A percentile compares a stretch with the other conserved stretches of the same genome.
phyloP scores from a whole-genome alignment of 2,113 vertebrate species.

The Anhinga rufa region DNA sequence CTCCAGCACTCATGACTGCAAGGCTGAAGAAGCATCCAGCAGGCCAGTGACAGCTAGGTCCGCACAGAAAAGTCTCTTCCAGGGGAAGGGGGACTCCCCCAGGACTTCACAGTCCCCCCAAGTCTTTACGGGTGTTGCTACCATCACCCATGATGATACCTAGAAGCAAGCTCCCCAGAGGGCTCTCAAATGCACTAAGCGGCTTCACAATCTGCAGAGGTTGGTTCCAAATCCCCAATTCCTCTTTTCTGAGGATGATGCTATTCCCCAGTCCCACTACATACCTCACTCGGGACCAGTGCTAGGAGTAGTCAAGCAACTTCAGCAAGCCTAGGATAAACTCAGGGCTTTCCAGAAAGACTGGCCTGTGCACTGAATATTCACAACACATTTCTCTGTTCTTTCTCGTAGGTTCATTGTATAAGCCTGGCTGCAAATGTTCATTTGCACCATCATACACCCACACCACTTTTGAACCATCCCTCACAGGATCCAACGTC shows the following conservation, averaged over 20 bases:
- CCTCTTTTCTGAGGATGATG: background rate
- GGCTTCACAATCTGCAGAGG: background rate
- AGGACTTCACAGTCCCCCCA: background rate
- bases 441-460: background rate
- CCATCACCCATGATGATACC: background rate
- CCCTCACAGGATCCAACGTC: background rate
- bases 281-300: background rate
- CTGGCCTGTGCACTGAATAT: background rate
- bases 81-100: background rate
- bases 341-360: background rate
- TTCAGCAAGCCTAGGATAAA: background rate
- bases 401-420: background rate
- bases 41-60: background rate
- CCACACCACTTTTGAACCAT: background rate
- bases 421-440: background rate
- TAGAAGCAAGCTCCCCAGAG: background rate
- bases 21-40: background rate
- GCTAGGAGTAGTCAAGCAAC: background rate
- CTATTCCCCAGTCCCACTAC: background rate
- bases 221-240: background rate
- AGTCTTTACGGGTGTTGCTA: background rate
- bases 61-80: background rate
- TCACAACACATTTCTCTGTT: background rate
- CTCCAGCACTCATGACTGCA: background rate
- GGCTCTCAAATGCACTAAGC: background rate